A percentile compares a stretch with the other conserved stretches of the same genome.
phyloP scores from a whole-genome alignment of 2,888 invertebrate species.

The Sarcophaga variegata region DNA sequence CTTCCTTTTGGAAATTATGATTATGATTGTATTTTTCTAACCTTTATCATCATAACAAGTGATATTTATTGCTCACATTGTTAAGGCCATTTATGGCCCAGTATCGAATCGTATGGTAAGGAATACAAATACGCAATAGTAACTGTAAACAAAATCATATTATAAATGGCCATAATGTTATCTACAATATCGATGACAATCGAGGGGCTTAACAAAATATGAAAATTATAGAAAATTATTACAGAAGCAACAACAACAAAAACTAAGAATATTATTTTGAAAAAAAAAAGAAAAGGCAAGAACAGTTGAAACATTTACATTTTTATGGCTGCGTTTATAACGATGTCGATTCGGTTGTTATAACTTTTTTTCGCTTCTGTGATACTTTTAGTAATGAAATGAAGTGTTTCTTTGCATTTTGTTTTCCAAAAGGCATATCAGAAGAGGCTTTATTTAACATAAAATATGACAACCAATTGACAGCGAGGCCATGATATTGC shows the following conservation, averaged over 20 bases:
- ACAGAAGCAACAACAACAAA: constrained; percentile 36
- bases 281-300: too few relatives aligned
- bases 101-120: too few relatives aligned
- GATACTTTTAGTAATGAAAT: constrained; percentile 27
- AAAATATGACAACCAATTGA: constrained; percentile 47
- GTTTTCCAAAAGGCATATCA: too few relatives aligned
- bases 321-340: constrained; percentile 60
- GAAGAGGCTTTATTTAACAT: constrained; percentile 18
- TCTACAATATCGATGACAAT: constrained; percentile 64
- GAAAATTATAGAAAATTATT: constrained; percentile 47
- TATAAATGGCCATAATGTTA: constrained; percentile 55
- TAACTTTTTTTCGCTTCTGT: constrained; percentile 17
- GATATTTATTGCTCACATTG: constrained; percentile 44
- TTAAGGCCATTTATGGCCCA: constrained; percentile 44
- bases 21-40: constrained; percentile 54
- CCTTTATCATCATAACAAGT: constrained; percentile 64
- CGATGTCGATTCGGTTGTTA: constrained; percentile 49
- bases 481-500: not conserved
- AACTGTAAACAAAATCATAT: constrained; percentile 42
- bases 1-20: constrained; percentile 34
- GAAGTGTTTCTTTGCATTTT: too few relatives aligned
- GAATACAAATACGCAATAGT: not conserved
- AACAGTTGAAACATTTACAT: constrained; percentile 55
- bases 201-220: not conserved
- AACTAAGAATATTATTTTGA: too few relatives aligned